Evolutionary conservation across 1,140 invertebrate genomes (phyloP), one percentile per base, ranked within the genome.

Genomic region (Eubasilissa regina): DNA sequence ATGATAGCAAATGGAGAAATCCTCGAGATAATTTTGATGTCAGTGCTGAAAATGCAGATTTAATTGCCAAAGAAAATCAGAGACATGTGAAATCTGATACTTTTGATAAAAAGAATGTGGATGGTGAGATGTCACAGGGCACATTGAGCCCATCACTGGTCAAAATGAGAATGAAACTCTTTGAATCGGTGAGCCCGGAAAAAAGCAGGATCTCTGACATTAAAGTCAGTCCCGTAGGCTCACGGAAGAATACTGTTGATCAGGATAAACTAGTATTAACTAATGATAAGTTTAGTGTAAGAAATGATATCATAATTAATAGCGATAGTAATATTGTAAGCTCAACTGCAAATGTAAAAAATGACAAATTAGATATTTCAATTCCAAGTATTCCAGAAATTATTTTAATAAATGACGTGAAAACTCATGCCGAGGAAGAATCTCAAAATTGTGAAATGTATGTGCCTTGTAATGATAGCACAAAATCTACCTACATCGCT

Each of bases 81-180:
- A 86, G 86, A 84, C 76, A 87, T 84, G 87, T 85, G 56, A 86
- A 85, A 81, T 85, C 81, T 72, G 83, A 84, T 81, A 72, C 64
- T 62, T 73, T 82, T 66, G 74, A 82, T 75, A 58, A 78, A 75
- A 68, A 58, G 21, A 21, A 17, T 19, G 35, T 48, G 43, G 48
- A 12, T 19, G 45, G 47, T 15, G 75, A 76, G 17, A 21, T 62
- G 58, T 76, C 75, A 60, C 56, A 55, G 74, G 58, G 47, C 19
- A n/a, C 75, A 19, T 62, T 76, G 44, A 53, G 70, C 62, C 19
- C 47, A 43, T 81, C 80, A 56, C 55, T 81, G 73, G 80, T 81
- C 74, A 81, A 77, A 74, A 79, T 64, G 56, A 81, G 80, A 70
- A 81, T 81, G 80, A 81, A 81, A 58, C 47, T 81, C 55, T 81